Percentiles rank a stretch among this genome's conserved stretches.
Conservation (phyloP, 1,140 invertebrate species). For the Aphelinus certus region DNA sequence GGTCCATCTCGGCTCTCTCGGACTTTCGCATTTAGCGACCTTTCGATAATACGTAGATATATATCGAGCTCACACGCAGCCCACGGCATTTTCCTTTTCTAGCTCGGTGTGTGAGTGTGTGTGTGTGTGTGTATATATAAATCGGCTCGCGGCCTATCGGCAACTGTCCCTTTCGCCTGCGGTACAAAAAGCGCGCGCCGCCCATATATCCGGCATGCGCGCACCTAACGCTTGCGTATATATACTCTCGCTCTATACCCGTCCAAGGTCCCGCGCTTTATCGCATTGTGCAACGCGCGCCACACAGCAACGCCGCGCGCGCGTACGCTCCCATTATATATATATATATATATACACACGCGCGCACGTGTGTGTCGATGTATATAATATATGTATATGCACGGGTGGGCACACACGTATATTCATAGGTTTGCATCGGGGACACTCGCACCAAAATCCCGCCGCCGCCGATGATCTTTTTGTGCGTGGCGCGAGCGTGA, state of each 20-base stretch:
- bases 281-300: constrained; percentile 41
- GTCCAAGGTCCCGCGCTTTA: constrained; percentile 44
- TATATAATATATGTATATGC: neutral
- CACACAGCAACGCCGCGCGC: neutral
- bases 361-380: neutral
- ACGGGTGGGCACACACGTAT: neutral
- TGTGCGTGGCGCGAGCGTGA: neutral
- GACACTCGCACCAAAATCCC: neutral
- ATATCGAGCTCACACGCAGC: too few relatives aligned
- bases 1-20: too few relatives aligned
- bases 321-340: neutral
- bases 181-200: neutral
- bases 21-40: too few relatives aligned
- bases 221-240: neutral
- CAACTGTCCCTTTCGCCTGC: constrained; percentile 29
- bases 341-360: neutral
- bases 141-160: too few relatives aligned
- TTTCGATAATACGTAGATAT: too few relatives aligned
- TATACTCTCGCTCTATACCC: too few relatives aligned
- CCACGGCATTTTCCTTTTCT: too few relatives aligned
- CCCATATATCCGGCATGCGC: constrained; percentile 14
- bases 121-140: too few relatives aligned
- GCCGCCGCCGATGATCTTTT: neutral
- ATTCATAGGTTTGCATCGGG: neutral
- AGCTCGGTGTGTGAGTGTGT: too few relatives aligned